Conservation (phyloP, 1,140 invertebrate genomes). For the Pollicipes pollicipes region DNA sequence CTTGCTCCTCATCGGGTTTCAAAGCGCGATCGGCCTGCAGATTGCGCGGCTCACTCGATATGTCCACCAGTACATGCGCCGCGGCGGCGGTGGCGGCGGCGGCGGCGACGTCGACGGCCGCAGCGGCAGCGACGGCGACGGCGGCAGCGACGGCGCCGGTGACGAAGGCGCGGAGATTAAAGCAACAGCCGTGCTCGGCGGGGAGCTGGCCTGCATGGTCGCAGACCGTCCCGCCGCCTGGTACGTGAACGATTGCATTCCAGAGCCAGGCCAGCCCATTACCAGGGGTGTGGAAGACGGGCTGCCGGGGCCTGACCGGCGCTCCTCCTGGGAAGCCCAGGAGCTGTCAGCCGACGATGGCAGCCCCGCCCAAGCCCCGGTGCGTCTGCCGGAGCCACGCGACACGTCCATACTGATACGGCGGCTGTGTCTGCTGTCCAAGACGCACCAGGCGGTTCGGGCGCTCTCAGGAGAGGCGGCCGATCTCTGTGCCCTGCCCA, state of each 20-base stretch:
- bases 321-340: neutral
- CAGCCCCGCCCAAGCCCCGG: neutral
- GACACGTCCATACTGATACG: neutral
- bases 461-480: neutral
- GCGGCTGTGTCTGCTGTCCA: neutral
- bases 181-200: too few relatives aligned
- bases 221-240: too few relatives aligned
- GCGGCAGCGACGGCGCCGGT: too few relatives aligned
- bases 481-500: neutral
- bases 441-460: neutral
- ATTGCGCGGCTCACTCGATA: neutral
- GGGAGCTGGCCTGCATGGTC: too few relatives aligned
- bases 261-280: too few relatives aligned
- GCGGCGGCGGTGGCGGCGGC: too few relatives aligned
- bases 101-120: neutral
- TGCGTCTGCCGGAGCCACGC: too few relatives aligned
- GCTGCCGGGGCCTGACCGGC: neutral
- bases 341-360: neutral
- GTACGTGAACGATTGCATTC: too few relatives aligned
- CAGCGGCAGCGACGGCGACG: neutral
- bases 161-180: too few relatives aligned
- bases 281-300: too few relatives aligned
- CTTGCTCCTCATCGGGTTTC: neutral
- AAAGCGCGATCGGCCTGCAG: neutral
- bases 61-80: neutral